Base-by-base conservation (phyloP, 2,113 vertebrate genomes). In the Opisthocomus hoazin region DNA sequence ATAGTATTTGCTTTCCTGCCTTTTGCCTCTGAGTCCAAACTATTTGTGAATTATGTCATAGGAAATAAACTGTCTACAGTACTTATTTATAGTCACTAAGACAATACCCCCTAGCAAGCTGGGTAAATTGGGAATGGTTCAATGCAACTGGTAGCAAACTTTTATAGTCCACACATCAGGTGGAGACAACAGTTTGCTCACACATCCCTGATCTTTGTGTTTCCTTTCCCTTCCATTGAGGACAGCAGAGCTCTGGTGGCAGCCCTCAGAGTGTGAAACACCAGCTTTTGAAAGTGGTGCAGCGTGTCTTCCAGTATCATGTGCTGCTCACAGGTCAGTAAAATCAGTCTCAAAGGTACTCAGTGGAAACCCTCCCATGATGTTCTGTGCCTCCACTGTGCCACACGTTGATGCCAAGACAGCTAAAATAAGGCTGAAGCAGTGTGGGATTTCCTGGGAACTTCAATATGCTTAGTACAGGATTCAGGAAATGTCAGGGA, bases 251-350 rank as follows among this genome's bases (percentile, higher is more conserved):
- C 90, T 97, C 94, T 54, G 97, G 93, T 34, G 97, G 98, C 36
- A 97, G 98, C 24, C 97, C 97, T 80, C 96, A 97, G 89, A 98
- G 92, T 69, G 92, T 99, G 84, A 99, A 99, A 94, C 98, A 99
- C 53, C 98, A 98, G 96, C 98, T 99, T 90, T 96, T 99, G 94
- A 98, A 98, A 96, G 98, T 99, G 70, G 98, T 99, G 4, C 98
- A 99, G 73, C 99, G 98, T 27, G 97, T 99, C 60, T 98, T 99
- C 97, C 99, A 99, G 96, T 99, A 99, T 93, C 98, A 96, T 69
- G 98, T 99, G 98, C 98, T 99, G 80, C 99, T 99, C 90, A 99
- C 99, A 95, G 99, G 99, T 99, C 94, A 98, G 98, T 88, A 93
- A 92, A 84, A 79, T 66, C 14, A 20, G 36, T 70, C 45, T 65